phyloP scores from a whole-genome alignment of 30 jellyfish, hydroid and myxozoan genomes.

The Aurelia sp. region DNA sequence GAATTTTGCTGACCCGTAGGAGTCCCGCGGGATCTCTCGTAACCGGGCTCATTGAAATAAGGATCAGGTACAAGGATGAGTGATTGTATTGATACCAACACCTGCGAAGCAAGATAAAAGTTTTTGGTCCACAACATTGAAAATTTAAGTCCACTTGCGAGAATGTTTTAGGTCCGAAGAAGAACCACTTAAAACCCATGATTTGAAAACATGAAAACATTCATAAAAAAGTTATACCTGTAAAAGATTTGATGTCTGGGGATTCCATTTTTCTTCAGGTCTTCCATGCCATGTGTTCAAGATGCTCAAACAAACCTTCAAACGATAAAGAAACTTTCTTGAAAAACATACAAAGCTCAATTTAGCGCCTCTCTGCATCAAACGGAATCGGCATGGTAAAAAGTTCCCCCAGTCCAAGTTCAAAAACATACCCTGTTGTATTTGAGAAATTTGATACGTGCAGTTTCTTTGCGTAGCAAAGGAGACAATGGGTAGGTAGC shows the following conservation, averaged over 20 bases:
- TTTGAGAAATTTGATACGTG: too few species aligned
- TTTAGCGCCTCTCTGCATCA: too few species aligned
- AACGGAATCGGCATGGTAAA: too few species aligned
- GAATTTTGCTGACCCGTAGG: slow-evolving; percentile 86
- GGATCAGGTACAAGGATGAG: slow-evolving; percentile 91
- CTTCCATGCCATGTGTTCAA: slow-evolving; percentile 99
- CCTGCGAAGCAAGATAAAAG: slow-evolving; percentile 52
- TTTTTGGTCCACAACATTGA: neutral
- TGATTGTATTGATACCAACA: slow-evolving; percentile 91
- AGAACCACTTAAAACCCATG: too few species aligned
- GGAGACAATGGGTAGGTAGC: too few species aligned
- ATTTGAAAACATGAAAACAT: too few species aligned
- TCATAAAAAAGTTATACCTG: slow-evolving; percentile 56
- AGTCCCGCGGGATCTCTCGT: slow-evolving; percentile 92
- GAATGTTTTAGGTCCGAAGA: too few species aligned
- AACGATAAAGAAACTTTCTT: neutral
- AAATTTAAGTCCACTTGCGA: slow-evolving; percentile 12
- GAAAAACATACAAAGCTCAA: too few species aligned
- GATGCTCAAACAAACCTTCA: slow-evolving; percentile 93
- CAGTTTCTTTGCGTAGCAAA: too few species aligned
- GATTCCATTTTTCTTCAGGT: slow-evolving; percentile 99
- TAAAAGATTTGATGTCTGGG: slow-evolving; percentile 87
- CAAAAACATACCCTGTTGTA: too few species aligned
- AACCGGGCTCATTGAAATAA: slow-evolving; percentile 97
- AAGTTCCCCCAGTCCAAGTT: too few species aligned